Percentiles rank a stretch among this genome's conserved stretches.
These are phyloP conservation scores for Pecten maximus DNA, from an alignment of 2,888 invertebrate genomes.

Conservation along the genomic window DNA sequence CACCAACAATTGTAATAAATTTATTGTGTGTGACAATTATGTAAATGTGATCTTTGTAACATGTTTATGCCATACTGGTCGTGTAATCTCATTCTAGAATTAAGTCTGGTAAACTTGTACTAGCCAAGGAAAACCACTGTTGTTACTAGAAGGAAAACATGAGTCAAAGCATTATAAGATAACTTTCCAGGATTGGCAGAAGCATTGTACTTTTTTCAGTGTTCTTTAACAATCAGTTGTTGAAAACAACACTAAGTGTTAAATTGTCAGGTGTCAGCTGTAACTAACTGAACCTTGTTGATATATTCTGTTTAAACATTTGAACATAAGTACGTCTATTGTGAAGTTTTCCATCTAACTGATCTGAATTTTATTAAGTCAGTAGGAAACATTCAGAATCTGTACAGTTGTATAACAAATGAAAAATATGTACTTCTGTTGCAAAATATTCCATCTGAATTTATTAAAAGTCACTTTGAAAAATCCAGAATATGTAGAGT, in stretches of 20 bases:
- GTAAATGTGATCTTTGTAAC: background rate
- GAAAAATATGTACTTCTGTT: too few species aligned
- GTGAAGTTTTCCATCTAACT: too few species aligned
- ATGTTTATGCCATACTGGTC: background rate
- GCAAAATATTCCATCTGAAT: too few species aligned
- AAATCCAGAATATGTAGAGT: too few species aligned
- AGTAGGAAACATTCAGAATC: too few species aligned
- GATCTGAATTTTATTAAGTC: too few species aligned
- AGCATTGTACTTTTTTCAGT: background rate
- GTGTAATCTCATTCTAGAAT: background rate
- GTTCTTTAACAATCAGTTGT: background rate
- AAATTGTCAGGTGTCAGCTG: background rate
- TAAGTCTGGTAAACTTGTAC: background rate
- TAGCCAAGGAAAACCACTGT: background rate
- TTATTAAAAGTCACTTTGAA: too few species aligned
- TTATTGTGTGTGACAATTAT: conserved; percentile 7
- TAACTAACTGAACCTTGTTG: background rate
- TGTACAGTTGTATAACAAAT: too few species aligned
- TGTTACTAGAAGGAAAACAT: background rate
- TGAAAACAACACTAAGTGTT: background rate
- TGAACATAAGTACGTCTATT: too few species aligned
- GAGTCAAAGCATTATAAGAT: too few species aligned
- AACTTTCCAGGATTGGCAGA: background rate
- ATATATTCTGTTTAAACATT: background rate
- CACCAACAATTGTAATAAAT: background rate